Evolutionary conservation across 1,140 invertebrate species (phyloP).

Genomic region (Drosophila lacertosa): DNA sequence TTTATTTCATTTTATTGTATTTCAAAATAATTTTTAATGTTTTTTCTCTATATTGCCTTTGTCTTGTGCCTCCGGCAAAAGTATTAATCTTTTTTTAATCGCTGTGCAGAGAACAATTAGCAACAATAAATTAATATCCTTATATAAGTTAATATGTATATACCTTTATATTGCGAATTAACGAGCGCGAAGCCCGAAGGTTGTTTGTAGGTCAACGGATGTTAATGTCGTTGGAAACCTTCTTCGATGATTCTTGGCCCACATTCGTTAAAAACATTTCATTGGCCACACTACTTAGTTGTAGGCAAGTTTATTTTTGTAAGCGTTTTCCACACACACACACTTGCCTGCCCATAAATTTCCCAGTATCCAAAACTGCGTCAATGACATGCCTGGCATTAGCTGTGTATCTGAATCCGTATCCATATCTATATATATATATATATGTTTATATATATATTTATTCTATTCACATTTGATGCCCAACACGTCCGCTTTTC

Average conservation of each 20-base stretch:
- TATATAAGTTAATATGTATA: constrained; percentile 12
- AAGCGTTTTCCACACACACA: constrained; percentile 68
- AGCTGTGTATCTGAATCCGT: constrained; percentile 43
- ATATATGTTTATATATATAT: constrained; percentile 21
- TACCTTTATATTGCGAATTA: neutral
- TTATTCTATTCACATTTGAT: constrained; percentile 45
- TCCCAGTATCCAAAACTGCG: constrained; percentile 59
- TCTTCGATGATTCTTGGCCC: constrained; percentile 71
- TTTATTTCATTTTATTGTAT: constrained; percentile 5
- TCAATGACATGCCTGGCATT: constrained; percentile 73
- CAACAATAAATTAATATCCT: constrained; percentile 43
- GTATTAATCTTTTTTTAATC: constrained; percentile 25
- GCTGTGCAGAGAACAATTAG: constrained; percentile 13
- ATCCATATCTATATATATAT: constrained; percentile 22
- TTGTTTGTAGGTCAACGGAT: constrained; percentile 73
- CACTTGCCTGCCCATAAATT: constrained; percentile 65
- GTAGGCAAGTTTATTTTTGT: constrained; percentile 76
- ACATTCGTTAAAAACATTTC: constrained; percentile 24
- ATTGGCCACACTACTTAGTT: constrained; percentile 42
- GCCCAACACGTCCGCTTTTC: constrained; percentile 56
- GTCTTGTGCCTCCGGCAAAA: neutral
- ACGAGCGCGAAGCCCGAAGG: constrained; percentile 40
- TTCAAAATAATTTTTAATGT: constrained; percentile 2
- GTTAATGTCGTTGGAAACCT: constrained; percentile 45
- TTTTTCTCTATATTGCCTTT: neutral